Evolutionary conservation across 2,113 vertebrate species (phyloP).

Genomic region (Varanus salvator): DNA sequence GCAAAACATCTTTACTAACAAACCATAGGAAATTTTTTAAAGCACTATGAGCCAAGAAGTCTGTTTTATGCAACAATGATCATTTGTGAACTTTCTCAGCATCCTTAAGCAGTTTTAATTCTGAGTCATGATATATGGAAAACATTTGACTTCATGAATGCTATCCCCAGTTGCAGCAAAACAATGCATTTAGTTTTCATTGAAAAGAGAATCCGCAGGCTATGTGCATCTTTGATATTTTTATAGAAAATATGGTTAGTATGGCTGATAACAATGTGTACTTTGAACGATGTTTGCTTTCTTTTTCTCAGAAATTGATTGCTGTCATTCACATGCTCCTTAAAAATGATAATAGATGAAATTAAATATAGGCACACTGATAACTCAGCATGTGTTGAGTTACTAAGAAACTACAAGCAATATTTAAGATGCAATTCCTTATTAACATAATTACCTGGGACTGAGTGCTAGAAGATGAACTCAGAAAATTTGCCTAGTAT

Average conservation of each 20-base stretch:
- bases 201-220: not conserved
- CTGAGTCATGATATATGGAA: not conserved
- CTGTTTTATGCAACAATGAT: not conserved
- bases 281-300: not conserved
- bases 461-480: not conserved
- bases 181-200: not conserved
- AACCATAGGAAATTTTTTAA: too few relatives aligned
- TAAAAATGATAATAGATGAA: not conserved
- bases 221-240: not conserved
- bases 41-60: too few relatives aligned
- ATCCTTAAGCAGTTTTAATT: not conserved
- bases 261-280: not conserved
- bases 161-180: not conserved
- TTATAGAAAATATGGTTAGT: not conserved
- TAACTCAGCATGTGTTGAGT: not conserved
- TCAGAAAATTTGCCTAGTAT: not conserved
- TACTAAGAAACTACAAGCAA: not conserved
- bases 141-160: not conserved
- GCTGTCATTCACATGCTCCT: not conserved
- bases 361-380: not conserved
- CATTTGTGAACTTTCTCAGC: not conserved
- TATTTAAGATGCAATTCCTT: not conserved
- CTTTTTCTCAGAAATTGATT: not conserved
- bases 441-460: not conserved
- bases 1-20: too few relatives aligned